Evolutionary conservation across 2,113 vertebrate genomes (phyloP), one percentile per base, ranked within the genome.

Genomic region (Megaleporinus macrocephalus): DNA sequence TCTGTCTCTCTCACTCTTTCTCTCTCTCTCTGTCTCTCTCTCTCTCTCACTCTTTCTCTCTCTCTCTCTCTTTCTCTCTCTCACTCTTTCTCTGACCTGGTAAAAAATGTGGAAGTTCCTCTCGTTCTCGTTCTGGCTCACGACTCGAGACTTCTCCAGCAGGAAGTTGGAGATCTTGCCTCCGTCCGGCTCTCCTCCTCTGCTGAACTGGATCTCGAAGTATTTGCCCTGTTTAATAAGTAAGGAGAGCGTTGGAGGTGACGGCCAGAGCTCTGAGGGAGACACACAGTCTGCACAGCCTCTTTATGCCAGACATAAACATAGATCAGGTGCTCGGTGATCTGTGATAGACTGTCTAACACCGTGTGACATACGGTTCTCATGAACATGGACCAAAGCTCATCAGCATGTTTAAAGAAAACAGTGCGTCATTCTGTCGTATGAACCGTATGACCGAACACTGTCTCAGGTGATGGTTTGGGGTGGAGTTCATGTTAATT

Each of bases 161-260:
- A 99, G 90, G 86, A 99, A 99, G 91, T 99, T 99, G 80, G 96
- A 99, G 86, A 99, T 99, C 91, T 96, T 99, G 1, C 98, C 97
- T 0, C 98, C 98, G 0, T 99, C 97, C 0, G 98, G 98, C 78
- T 99, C 97, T 0, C 98, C 98, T 0, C 97, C 98, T 4, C 96
- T 93, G 91, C 98, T 99, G 93, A 99, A 99, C 91, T 99, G 98
- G 90, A 99, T 99, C 91, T 99, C 98, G 22, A 99, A 99, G 88
- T 99, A 99, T 87, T 99, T 99, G 44, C 98, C 97, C 98, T 99
- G 90, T 26, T 3, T 75, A 71, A 29, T 1, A 24, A 79, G n/a
- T n/a, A n/a, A n/a, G n/a, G n/a, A 44, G 59, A 29, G 27, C 22
- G 27, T 6, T 73, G 9, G 0, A 41, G 13, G 27, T 68, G 13